phyloP scores from a whole-genome alignment of 2,797 vertebrate genomes.

The Oreortyx pictus region DNA sequence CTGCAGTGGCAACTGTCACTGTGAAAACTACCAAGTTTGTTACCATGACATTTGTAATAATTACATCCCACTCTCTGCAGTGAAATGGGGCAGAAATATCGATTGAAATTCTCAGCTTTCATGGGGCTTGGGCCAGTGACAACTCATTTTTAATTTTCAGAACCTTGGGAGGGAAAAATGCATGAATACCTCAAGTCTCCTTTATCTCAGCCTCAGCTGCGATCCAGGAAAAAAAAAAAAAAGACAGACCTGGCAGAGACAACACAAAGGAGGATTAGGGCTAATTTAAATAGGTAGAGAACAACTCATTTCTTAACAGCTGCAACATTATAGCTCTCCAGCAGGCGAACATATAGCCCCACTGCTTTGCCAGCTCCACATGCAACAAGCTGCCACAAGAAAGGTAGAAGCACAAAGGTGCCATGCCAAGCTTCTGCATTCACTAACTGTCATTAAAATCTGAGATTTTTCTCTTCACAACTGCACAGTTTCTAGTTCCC shows the following conservation, averaged over 20 bases:
- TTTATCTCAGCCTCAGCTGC: conserved; percentile 50
- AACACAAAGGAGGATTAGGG: conserved; percentile 30
- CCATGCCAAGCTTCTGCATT: background rate
- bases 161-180: conserved; percentile 38
- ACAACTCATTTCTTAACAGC: conserved; percentile 33
- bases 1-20: conserved; percentile 73
- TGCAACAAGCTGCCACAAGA: background rate
- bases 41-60: conserved; percentile 77
- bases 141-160: conserved; percentile 70
- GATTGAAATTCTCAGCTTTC: conserved; percentile 66
- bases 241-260: background rate
- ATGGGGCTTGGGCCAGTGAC: conserved; percentile 62
- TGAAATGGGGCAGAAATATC: conserved; percentile 73
- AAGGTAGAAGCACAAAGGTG: conserved; percentile 27
- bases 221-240: background rate
- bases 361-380: conserved; percentile 19
- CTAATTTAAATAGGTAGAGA: conserved; percentile 42
- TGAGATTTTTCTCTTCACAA: conserved; percentile 34
- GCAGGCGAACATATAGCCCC: conserved; percentile 5
- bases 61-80: conserved; percentile 71
- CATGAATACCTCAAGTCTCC: background rate
- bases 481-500: conserved; percentile 11
- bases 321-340: conserved; percentile 37
- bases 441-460: conserved; percentile 18
- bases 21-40: conserved; percentile 70